Base-by-base conservation (phyloP, 2,888 invertebrate species). In the Buathra laborator region DNA sequence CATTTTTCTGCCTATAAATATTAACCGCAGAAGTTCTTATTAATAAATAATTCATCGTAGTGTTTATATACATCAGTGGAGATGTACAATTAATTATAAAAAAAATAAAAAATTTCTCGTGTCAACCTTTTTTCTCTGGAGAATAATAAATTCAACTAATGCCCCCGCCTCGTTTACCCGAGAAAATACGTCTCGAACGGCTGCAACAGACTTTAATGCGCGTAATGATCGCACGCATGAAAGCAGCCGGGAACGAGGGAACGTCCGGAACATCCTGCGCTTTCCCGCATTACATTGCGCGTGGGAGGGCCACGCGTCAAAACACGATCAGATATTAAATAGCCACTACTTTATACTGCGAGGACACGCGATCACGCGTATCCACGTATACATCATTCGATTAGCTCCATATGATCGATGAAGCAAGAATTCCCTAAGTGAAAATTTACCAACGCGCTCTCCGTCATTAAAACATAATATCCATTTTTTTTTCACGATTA, bases 251-350 rank as follows among this genome's bases (percentile, higher is more conserved):
- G 46, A 72, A 87, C 83, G 88, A 12, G 86, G 37, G 37, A 88
- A 86, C 87, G 87, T 87, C 88, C 89, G 89, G 90, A 90, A 89
- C 88, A 56, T 83, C 66, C 48, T 70, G 79, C 66, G 53, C 59
- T 44, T 75, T 67, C 66, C 77, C 77, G 46, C 66, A 66, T 71
- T 56, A 75, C 71, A 80, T 44, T 48, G 85, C 85, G 91, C 89
- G 92, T 90, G 90, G 92, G 92, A 90, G 90, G 91, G 79, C 86
- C 89, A 75, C 88, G 89, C 90, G 93, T 93, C 93, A 93, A 91
- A 93, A 92, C 92, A 93, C 87, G 87, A 70, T 46, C 62, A 51
- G 68, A 48, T 24, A 83, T 68, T 71, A 67, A 68, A 48, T 43
- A 62, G 59, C 46, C 16, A 72, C 53, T 56, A 68, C 59, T 46